Evolutionary conservation across 2,888 invertebrate genomes (phyloP), one percentile per base, ranked within the genome.

Genomic region (Anthoptus insignis): DNA sequence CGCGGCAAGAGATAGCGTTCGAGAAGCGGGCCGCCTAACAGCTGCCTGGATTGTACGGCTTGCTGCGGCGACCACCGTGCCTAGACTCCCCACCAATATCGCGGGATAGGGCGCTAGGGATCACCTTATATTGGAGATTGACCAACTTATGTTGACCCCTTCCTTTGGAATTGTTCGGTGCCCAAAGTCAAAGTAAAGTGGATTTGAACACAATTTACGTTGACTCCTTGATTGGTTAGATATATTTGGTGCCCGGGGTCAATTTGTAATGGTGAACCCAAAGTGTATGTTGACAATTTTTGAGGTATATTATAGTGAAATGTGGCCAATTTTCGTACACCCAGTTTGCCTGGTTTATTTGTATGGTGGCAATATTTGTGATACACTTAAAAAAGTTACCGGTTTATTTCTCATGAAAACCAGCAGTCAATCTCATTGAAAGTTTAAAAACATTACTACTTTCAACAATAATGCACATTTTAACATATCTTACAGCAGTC

Each of bases 1-100:
- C 89, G 93, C 64, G 91, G 94, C 72, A 94, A 94, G 73, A 94
- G 94, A 81, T 93, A 94, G 91, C 94, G 92, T 74, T 91, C 91
- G 78, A 85, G 88, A 72, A 82, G 87, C 87, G 88, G 86, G 78
- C 81, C 85, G 75, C 84, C 84, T 79, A 91, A 91, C 81, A 87
- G 91, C 88, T 93, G 94, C 86, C 94, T 94, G 83, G 94, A 94
- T 83, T 94, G 94, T 81, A 92, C 92, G 69, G 88, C 90, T 59
- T 93, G 93, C 81, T 93, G 93, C 83, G 88, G 89, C 72, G 86
- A 89, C 81, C 84, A 86, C 69, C 84, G 79, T 49, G 68, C 77
- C 2, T 83, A 82, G 77, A 67, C 63, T 21, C 24, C n/a, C 42
- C n/a, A 27, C 19, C 7, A 19, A 3, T 19, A 3, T 8, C 2